Percentiles rank a stretch among this genome's conserved stretches.
phyloP scores from a whole-genome alignment of 53 echinoderm and acorn worm genomes.

The Apostichopus leukothele region DNA sequence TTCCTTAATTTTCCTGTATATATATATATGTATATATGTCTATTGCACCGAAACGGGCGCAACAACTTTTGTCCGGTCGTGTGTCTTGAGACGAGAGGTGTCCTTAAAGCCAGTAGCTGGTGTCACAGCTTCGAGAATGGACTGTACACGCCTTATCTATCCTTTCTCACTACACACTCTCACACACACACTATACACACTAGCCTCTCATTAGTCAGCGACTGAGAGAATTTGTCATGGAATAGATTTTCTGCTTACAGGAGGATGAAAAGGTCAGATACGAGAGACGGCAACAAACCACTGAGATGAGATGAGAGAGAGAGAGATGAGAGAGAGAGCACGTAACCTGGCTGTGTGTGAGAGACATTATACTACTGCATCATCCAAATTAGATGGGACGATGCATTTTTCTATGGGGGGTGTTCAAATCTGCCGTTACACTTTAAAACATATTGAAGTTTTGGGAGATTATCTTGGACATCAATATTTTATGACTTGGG shows the following conservation, averaged over 20 bases:
- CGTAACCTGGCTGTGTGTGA: neutral
- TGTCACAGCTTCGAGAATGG: neutral
- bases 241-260: neutral
- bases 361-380: conserved; percentile 17
- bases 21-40: neutral
- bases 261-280: conserved; percentile 42
- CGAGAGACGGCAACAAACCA: conserved; percentile 23
- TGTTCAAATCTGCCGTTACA: neutral
- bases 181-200: neutral
- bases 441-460: neutral
- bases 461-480: neutral
- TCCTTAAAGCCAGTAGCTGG: neutral
- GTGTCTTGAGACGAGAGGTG: neutral
- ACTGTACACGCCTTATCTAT: conserved; percentile 37
- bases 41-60: neutral
- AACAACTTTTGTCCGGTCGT: neutral
- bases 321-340: neutral
- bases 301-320: conserved; percentile 7
- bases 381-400: conserved; percentile 2
- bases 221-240: conserved; percentile 6
- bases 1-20: conserved; percentile 14
- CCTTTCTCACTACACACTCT: neutral
- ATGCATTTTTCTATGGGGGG: conserved; percentile 27
- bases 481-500: neutral
- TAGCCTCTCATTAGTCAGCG: conserved; percentile 36